Percentiles rank a stretch among this genome's conserved stretches.
Conservation (phyloP, 2,113 vertebrate genomes). For the human region DNA sequence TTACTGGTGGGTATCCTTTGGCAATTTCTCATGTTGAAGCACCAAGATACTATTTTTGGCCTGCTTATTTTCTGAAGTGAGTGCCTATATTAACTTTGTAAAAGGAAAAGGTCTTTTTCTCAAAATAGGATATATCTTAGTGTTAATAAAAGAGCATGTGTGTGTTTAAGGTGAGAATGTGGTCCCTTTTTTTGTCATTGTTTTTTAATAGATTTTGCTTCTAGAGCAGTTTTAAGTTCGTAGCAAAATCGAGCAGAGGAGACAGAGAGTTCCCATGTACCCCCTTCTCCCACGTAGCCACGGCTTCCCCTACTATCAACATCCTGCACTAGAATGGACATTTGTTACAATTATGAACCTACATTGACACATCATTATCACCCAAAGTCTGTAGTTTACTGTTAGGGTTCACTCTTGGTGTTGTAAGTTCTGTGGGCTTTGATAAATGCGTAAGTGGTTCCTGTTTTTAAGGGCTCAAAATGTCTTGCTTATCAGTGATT, state of each 20-base stretch:
- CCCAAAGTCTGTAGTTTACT: neutral
- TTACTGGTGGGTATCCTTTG: neutral
- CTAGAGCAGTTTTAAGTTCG: conserved; percentile 49
- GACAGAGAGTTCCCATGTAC: neutral
- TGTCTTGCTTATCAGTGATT: conserved; percentile 28
- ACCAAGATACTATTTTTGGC: neutral
- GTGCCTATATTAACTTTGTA: conserved; percentile 10
- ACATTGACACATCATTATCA: neutral
- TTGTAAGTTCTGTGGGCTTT: neutral
- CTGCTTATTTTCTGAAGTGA: conserved; percentile 42
- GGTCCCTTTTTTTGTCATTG: neutral
- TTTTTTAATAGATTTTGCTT: neutral
- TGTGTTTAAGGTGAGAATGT: conserved; percentile 41
- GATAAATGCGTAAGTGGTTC: neutral
- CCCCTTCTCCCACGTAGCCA: neutral
- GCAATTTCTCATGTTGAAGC: neutral
- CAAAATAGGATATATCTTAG: conserved; percentile 44
- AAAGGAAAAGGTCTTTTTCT: conserved; percentile 17
- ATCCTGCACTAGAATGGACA: neutral
- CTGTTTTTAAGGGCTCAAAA: neutral
- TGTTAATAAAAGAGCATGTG: conserved; percentile 42
- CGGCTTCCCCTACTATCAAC: neutral
- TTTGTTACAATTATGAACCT: neutral
- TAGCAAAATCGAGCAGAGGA: neutral
- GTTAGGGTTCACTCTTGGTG: neutral